These are phyloP conservation scores for Dipodomys ordii DNA, from an alignment of 2,113 vertebrate species.

Conservation along the genomic window DNA sequence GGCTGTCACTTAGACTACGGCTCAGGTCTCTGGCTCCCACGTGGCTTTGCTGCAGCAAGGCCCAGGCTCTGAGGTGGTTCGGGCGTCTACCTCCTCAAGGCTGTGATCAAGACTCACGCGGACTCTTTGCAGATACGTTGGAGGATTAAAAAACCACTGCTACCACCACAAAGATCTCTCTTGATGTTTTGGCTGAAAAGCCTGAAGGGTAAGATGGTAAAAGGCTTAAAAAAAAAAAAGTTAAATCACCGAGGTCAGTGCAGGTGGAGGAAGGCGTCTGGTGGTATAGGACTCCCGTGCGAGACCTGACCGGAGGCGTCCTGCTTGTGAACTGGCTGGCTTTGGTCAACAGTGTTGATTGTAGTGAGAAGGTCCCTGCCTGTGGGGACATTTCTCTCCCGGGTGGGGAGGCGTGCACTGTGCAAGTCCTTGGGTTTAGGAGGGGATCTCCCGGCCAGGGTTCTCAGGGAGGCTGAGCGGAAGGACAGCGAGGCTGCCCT, in stretches of 20 bases:
- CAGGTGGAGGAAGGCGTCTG: not conserved
- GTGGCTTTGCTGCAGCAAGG: not conserved
- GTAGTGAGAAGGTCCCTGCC: not conserved
- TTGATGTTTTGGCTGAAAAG: conserved; percentile 45
- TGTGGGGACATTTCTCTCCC: not conserved
- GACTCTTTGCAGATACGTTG: conserved; percentile 9
- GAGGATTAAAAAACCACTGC: not conserved
- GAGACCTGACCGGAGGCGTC: not conserved
- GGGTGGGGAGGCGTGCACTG: not conserved
- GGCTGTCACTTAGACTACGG: not conserved
- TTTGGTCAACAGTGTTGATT: not conserved
- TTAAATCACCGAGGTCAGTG: not conserved
- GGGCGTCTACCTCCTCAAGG: not conserved
- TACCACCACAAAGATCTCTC: not conserved
- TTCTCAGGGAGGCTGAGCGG: not conserved
- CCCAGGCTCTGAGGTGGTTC: not conserved
- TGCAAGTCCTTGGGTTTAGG: not conserved
- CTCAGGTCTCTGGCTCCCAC: not conserved
- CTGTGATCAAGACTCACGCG: not conserved
- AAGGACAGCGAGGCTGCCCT: not conserved
- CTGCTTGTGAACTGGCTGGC: not conserved
- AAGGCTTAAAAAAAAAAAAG: not conserved
- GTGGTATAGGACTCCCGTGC: not conserved
- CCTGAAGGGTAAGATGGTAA: not conserved
- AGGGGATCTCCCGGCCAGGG: not conserved